Conservation (phyloP, 2,797 vertebrate species). For the Tapirus indicus region DNA sequence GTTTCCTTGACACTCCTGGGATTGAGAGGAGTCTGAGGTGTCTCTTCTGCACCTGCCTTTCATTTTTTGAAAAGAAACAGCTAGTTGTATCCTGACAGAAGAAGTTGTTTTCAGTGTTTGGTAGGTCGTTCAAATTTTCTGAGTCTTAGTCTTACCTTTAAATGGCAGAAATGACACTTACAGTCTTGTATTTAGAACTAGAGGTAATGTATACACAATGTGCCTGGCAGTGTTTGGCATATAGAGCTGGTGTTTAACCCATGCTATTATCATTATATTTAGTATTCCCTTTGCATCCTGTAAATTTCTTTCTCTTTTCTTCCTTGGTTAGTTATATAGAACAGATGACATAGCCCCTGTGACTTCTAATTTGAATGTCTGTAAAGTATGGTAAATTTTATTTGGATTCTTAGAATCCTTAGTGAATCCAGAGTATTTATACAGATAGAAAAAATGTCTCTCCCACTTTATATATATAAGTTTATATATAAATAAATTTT, state of each 20-base stretch:
- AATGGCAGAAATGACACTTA: not conserved
- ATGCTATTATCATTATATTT: not conserved
- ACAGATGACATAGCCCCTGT: not conserved
- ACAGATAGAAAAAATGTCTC: not conserved
- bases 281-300: not conserved
- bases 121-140: not conserved
- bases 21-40: not conserved
- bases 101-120: not conserved
- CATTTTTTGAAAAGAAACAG: not conserved
- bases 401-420: slow-evolving; percentile 15
- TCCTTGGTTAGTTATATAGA: slow-evolving; percentile 23
- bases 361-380: slow-evolving; percentile 12
- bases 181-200: not conserved
- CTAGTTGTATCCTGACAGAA: not conserved
- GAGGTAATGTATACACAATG: not conserved
- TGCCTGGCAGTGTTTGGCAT: not conserved
- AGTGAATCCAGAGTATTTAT: slow-evolving; percentile 1
- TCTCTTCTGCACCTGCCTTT: not conserved
- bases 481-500: not conserved
- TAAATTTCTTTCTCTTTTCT: not conserved
- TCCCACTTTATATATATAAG: not conserved
- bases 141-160: slow-evolving; percentile 3
- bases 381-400: slow-evolving; percentile 23
- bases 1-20: not conserved
- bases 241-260: not conserved